Conservation (phyloP, 2,797 vertebrate genomes). For the Characodon lateralis region DNA sequence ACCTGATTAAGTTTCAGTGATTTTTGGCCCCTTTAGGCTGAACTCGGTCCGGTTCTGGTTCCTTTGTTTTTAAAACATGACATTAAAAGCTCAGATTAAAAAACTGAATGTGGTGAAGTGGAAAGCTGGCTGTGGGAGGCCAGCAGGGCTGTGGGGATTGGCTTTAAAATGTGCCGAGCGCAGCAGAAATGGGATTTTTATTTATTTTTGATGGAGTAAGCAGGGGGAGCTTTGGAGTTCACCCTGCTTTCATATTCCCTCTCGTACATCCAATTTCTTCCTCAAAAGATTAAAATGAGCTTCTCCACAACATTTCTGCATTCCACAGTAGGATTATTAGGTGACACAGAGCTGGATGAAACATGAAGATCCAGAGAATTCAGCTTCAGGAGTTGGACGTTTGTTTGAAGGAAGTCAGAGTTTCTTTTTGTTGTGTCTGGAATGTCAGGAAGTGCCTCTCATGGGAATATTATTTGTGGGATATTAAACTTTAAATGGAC, state of each 20-base stretch:
- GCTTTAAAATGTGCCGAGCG: constrained; percentile 67
- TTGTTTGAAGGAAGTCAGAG: constrained; percentile 50
- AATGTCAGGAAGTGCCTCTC: constrained; percentile 36
- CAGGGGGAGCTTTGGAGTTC: constrained; percentile 71
- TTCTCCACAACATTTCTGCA: constrained; percentile 60
- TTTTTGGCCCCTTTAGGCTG: constrained; percentile 48
- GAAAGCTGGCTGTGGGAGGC: constrained; percentile 46
- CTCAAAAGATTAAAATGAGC: constrained; percentile 68
- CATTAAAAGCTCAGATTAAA: constrained; percentile 46
- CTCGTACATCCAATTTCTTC: constrained; percentile 65
- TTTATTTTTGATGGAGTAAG: constrained; percentile 70
- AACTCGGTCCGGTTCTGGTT: constrained; percentile 33
- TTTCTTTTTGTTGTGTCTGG: constrained; percentile 33
- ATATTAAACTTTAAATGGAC: constrained; percentile 17
- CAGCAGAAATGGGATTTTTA: constrained; percentile 65
- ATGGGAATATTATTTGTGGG: neutral
- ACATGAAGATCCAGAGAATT: constrained; percentile 42
- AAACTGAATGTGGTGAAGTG: constrained; percentile 56
- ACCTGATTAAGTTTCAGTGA: constrained; percentile 62
- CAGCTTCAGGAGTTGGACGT: constrained; percentile 44
- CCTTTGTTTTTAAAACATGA: constrained; percentile 61
- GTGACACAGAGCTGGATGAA: constrained; percentile 42
- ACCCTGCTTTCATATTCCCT: constrained; percentile 69
- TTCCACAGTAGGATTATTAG: constrained; percentile 71
- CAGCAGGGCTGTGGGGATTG: constrained; percentile 56